phyloP scores from a whole-genome alignment of 1,140 invertebrate species.

The Platorchestia sp. region DNA sequence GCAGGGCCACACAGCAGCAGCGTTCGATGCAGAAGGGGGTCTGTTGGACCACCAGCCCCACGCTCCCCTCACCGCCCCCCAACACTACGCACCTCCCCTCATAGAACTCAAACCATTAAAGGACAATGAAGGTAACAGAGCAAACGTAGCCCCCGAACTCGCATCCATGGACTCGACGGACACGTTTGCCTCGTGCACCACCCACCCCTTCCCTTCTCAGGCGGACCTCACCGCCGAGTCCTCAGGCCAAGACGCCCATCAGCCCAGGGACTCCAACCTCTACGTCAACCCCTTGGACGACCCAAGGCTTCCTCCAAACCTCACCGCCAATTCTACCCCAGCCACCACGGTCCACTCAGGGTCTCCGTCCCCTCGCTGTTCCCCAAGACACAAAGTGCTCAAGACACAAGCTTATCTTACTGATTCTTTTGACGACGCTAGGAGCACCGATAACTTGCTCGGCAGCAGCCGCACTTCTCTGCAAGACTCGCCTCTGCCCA shows the following conservation, averaged over 20 bases:
- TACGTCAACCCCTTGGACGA: slow-evolving; percentile 87
- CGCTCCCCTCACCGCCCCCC: slow-evolving; percentile 57
- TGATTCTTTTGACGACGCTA: slow-evolving; percentile 74
- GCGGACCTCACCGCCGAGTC: slow-evolving; percentile 77
- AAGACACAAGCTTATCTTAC: slow-evolving; percentile 69
- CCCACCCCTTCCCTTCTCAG: slow-evolving; percentile 89
- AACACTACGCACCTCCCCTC: slow-evolving; percentile 11
- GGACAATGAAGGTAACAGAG: slow-evolving; percentile 54
- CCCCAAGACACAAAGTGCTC: slow-evolving; percentile 70
- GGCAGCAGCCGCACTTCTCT: slow-evolving; percentile 69
- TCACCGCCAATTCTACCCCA: slow-evolving; percentile 68
- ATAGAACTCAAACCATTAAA: slow-evolving; percentile 55
- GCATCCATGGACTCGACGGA: slow-evolving; percentile 87
- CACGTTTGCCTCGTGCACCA: slow-evolving; percentile 95
- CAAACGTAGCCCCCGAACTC: slow-evolving; percentile 72
- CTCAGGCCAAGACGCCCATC: slow-evolving; percentile 57
- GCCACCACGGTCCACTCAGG: slow-evolving; percentile 65
- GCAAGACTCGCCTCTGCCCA: slow-evolving; percentile 81
- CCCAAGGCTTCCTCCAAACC: slow-evolving; percentile 68
- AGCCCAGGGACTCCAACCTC: slow-evolving; percentile 80
- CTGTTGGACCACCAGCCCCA: slow-evolving; percentile 49
- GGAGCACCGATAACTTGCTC: slow-evolving; percentile 71
- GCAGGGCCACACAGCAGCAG: background rate
- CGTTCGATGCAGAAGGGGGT: slow-evolving; percentile 10
- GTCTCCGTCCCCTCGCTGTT: slow-evolving; percentile 65